Conservation (phyloP, 2,888 invertebrate species). For the Machimus atricapillus region DNA sequence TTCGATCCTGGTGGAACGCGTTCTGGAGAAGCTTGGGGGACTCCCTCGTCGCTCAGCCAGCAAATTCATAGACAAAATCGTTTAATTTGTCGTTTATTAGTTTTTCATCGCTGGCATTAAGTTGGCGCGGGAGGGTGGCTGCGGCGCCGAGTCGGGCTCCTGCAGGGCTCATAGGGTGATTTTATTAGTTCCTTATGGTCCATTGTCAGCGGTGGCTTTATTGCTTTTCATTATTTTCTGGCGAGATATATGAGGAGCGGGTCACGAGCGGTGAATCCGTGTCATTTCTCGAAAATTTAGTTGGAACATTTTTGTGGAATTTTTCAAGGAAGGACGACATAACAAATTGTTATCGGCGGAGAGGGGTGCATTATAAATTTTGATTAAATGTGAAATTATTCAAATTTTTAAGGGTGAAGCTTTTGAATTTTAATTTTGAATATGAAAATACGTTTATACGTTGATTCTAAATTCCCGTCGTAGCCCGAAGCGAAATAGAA, state of each 20-base stretch:
- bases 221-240: constrained; percentile 36
- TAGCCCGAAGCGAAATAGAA: too few species aligned
- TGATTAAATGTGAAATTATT: background rate
- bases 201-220: constrained; percentile 36
- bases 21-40: constrained; percentile 40
- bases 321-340: background rate
- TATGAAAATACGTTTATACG: background rate
- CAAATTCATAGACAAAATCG: constrained; percentile 50
- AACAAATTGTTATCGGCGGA: background rate
- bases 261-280: background rate
- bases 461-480: background rate
- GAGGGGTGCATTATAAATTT: background rate
- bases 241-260: constrained; percentile 21
- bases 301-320: background rate
- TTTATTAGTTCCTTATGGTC: constrained; percentile 41
- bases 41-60: background rate
- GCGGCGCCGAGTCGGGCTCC: constrained; percentile 32
- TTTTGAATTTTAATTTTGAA: background rate
- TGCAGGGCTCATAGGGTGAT: constrained; percentile 41
- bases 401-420: background rate
- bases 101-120: constrained; percentile 48
- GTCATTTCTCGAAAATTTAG: background rate
- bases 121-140: constrained; percentile 26
- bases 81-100: constrained; percentile 51
- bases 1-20: constrained; percentile 42